Evolutionary conservation across 1,140 invertebrate genomes (phyloP).

Genomic region (Pachypsylla venusta): DNA sequence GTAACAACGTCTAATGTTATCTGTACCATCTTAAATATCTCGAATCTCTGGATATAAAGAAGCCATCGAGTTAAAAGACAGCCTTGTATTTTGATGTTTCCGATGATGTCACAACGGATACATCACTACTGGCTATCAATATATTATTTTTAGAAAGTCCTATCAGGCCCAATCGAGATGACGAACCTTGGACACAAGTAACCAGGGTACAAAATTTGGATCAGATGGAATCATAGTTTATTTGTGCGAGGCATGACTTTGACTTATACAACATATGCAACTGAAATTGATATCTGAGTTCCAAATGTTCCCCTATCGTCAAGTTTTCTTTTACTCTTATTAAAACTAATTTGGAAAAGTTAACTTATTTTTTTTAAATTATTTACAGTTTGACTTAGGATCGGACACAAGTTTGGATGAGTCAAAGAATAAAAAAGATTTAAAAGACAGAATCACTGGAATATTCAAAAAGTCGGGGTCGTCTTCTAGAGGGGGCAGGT

Average conservation of each 20-base stretch:
- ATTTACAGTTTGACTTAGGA: conserved; percentile 47
- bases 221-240: background rate
- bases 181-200: too few relatives aligned
- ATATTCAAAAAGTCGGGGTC: conserved; percentile 58
- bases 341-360: background rate
- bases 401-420: conserved; percentile 54
- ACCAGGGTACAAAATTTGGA: too few relatives aligned
- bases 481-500: conserved; percentile 51
- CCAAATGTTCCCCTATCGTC: background rate
- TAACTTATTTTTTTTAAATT: background rate
- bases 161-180: too few relatives aligned
- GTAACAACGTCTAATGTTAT: too few relatives aligned
- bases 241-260: background rate
- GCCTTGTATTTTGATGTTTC: too few relatives aligned
- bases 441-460: conserved; percentile 60
- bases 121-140: background rate
- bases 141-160: conserved; percentile 17
- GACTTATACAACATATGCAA: background rate
- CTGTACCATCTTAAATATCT: too few relatives aligned
- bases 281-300: background rate
- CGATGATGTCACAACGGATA: background rate
- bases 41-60: too few relatives aligned
- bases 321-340: background rate
- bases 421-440: conserved; percentile 51
- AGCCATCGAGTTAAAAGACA: too few relatives aligned